Conservation (phyloP, 2,797 vertebrate genomes). For the Alectoris magna region DNA sequence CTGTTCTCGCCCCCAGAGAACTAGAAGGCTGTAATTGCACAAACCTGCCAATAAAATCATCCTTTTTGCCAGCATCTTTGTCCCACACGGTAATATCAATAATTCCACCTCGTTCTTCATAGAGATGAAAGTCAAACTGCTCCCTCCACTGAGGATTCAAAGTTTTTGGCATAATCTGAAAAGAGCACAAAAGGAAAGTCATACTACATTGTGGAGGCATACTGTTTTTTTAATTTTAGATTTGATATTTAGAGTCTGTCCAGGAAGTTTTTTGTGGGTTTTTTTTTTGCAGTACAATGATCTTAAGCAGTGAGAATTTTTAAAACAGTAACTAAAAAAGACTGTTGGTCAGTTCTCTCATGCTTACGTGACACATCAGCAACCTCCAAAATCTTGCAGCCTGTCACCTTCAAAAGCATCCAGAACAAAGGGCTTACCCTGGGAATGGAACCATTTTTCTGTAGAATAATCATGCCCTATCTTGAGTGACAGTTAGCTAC, state of each 20-base stretch:
- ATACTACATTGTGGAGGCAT: background rate
- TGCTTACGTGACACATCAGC: background rate
- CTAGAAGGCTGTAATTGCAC: constrained; percentile 38
- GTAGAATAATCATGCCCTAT: background rate
- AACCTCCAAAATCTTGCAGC: background rate
- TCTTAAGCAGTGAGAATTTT: background rate
- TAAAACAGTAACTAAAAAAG: background rate
- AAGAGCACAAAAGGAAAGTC: constrained; percentile 2
- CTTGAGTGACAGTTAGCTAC: background rate
- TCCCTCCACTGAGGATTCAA: constrained; percentile 97
- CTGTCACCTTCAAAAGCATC: background rate
- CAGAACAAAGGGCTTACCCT: background rate
- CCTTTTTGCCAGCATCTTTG: constrained; percentile 94
- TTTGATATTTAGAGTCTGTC: background rate
- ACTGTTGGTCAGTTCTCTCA: background rate
- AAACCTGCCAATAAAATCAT: constrained; percentile 98
- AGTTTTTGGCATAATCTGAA: constrained; percentile 92
- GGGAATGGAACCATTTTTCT: constrained; percentile 30
- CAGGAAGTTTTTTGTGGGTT: background rate
- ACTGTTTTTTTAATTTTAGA: background rate
- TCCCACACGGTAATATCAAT: constrained; percentile 97
- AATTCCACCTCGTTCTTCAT: constrained; percentile 91
- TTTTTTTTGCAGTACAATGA: background rate
- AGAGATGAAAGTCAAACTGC: constrained; percentile 98
- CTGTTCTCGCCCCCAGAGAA: background rate